Base-by-base conservation (phyloP, 2,797 vertebrate genomes). In the Sus cebifrons region DNA sequence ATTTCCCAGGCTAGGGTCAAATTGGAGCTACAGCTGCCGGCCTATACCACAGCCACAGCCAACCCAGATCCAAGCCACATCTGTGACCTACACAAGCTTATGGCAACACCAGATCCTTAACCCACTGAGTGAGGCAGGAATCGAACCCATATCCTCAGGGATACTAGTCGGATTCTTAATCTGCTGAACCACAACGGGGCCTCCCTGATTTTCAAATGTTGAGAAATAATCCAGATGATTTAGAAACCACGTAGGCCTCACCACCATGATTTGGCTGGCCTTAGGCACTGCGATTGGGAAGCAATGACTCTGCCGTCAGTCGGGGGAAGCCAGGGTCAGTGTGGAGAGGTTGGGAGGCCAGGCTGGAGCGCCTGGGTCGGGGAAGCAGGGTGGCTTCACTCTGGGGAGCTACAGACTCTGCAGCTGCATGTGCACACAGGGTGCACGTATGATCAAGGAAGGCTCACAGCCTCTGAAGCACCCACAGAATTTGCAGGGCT, bases 361-460 rank as follows among this genome's bases (percentile, higher is more conserved):
- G n/a, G 58, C 13, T 7, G 16, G 62, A 65, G 1, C 65, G 44
- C 20, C 56, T 52, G n/a, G 21, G 58, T 32, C 21, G 14, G 3
- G 54, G 78, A 29, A 32, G 67, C 5, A 29, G 67, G 10, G 17
- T 3, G 23, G 67, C 67, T 62, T 58, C 18, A 13, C 9, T 21
- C 32, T 13, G 32, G 75, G 52, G 52, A 44, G 18, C 36, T 21
- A 44, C 27, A 32, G 86, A 54, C n/a, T 21, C 64, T 3, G 64
- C 40, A 21, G 23, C 17, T 2, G 17, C 49, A 3, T 3, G 2
- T 21, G 6, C 1, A 0, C 14, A 40, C 25, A 21, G 70, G 49
- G 15, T 6, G 15, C 9, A 17, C 8, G 16, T 58, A 64, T 23
- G 64, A n/a, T 1, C 0, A 27, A 74, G 54, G 36, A 8, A 27